Conservation (phyloP, 2,888 invertebrate genomes). For the Drosophila niveifrons region DNA sequence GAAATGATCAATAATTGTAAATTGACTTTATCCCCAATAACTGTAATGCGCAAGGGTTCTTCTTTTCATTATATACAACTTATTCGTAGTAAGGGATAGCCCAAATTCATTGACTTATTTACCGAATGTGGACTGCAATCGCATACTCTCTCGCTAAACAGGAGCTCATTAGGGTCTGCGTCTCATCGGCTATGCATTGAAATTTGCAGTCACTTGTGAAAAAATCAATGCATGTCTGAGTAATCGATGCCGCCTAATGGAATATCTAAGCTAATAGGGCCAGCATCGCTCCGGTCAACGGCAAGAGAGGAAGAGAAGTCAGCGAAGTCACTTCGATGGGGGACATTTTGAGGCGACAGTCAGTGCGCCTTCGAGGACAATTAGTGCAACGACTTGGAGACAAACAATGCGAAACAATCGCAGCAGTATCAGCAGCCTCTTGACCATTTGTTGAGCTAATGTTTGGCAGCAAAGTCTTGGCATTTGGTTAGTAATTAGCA, state of each 20-base stretch:
- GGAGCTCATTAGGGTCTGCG: slow-evolving; percentile 66
- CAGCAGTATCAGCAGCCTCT: slow-evolving; percentile 33
- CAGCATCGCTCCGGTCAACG: slow-evolving; percentile 19
- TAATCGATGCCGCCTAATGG: slow-evolving; percentile 78
- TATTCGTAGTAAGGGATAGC: not conserved
- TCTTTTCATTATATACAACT: too few relatives aligned
- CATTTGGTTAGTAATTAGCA: slow-evolving; percentile 73
- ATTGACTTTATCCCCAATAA: too few relatives aligned
- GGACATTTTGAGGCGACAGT: not conserved
- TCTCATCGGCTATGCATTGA: slow-evolving; percentile 78
- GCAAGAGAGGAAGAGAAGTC: slow-evolving; percentile 23
- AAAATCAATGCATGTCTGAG: slow-evolving; percentile 81
- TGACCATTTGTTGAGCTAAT: slow-evolving; percentile 73
- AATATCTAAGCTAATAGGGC: slow-evolving; percentile 77
- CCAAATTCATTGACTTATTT: slow-evolving; percentile 13
- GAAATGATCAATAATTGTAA: too few relatives aligned
- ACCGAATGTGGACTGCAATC: not conserved
- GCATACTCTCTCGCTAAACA: slow-evolving; percentile 23
- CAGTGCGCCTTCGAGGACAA: slow-evolving; percentile 19
- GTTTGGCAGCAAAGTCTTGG: slow-evolving; percentile 61
- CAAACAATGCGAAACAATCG: slow-evolving; percentile 57
- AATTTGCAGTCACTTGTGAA: slow-evolving; percentile 78
- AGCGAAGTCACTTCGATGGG: slow-evolving; percentile 5
- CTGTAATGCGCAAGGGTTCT: too few relatives aligned
- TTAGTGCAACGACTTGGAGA: slow-evolving; percentile 39